Evolutionary conservation across 2,888 invertebrate species (phyloP).

Genomic region (Celastrina argiolus): DNA sequence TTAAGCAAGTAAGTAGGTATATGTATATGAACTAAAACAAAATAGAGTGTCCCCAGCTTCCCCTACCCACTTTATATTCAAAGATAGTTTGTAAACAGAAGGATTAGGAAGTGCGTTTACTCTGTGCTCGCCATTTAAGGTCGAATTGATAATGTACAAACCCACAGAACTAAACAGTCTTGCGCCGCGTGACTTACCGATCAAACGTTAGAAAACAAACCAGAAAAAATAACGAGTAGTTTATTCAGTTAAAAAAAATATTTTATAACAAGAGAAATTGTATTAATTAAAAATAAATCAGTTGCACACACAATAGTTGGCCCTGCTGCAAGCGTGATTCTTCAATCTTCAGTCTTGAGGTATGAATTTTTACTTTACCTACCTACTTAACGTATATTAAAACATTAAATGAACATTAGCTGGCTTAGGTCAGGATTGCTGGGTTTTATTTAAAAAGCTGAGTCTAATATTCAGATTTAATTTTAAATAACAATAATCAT

Average conservation of each 20-base stretch:
- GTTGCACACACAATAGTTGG: background rate
- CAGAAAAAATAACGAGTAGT: background rate
- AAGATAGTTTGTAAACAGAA: constrained; percentile 13
- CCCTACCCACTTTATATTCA: constrained; percentile 9
- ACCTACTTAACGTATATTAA: background rate
- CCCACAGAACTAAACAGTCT: background rate
- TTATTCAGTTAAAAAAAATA: background rate
- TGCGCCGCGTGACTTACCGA: background rate
- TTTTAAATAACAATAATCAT: too few species aligned
- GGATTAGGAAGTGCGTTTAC: constrained; percentile 21
- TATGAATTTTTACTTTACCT: background rate
- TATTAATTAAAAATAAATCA: background rate
- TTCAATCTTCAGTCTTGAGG: background rate
- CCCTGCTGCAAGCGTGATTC: background rate
- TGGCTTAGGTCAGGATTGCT: too few species aligned
- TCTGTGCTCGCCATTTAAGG: constrained; percentile 10
- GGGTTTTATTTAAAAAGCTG: too few species aligned
- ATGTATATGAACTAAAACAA: too few species aligned
- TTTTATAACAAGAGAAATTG: background rate
- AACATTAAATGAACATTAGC: background rate
- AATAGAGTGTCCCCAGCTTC: too few species aligned
- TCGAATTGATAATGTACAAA: constrained; percentile 18
- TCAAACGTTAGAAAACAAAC: background rate
- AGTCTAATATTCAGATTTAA: too few species aligned
- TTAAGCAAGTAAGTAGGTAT: too few species aligned